Evolutionary conservation across 2,113 vertebrate genomes (phyloP).

Genomic region (Sceloporus tristichus): DNA sequence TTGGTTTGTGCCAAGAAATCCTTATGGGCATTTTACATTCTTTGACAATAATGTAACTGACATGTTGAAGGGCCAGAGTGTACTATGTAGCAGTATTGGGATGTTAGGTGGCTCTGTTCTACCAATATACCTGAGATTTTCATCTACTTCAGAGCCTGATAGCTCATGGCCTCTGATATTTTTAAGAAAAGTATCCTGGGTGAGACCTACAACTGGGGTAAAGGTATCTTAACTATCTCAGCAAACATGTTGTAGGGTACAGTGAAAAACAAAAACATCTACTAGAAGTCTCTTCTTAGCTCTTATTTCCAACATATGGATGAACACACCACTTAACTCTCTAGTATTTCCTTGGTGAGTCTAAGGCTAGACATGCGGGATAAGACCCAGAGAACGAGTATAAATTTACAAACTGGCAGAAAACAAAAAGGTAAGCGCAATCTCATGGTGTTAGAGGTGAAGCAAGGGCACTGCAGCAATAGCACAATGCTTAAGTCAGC

Average conservation of each 20-base stretch:
- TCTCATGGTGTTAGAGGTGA: slow-evolving; percentile 5
- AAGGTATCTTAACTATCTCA: background rate
- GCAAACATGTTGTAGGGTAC: background rate
- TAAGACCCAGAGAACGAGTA: background rate
- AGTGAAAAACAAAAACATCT: background rate
- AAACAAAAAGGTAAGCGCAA: background rate
- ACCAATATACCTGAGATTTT: background rate
- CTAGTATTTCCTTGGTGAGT: background rate
- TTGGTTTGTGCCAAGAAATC: background rate
- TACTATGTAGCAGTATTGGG: background rate
- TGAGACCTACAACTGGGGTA: background rate
- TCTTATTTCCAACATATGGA: background rate
- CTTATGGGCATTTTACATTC: background rate
- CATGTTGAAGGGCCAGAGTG: background rate
- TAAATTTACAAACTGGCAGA: background rate
- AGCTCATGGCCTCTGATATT: background rate
- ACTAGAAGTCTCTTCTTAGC: background rate
- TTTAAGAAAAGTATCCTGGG: background rate
- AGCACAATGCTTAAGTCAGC: slow-evolving; percentile 16
- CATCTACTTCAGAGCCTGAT: background rate
- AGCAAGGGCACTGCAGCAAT: slow-evolving; percentile 19
- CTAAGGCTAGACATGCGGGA: background rate
- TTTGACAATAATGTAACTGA: background rate
- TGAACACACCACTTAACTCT: background rate
- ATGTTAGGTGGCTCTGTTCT: background rate